phyloP scores from a whole-genome alignment of 2,797 vertebrate genomes.

The Arnoldichthys spilopterus region DNA sequence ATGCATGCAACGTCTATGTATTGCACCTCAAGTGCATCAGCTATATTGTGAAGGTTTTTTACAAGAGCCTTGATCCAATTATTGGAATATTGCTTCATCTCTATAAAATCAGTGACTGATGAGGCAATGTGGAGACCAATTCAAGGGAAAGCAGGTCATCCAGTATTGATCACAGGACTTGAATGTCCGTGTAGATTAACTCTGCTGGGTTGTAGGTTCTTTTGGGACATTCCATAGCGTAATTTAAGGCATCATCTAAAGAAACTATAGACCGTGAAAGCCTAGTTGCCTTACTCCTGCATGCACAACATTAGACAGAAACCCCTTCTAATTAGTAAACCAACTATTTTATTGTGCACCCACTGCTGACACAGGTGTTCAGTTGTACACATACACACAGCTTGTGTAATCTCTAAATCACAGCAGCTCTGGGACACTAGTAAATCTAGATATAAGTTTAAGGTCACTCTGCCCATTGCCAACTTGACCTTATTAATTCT shows the following conservation, averaged over 20 bases:
- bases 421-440: too few species aligned
- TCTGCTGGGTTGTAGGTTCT: conserved; percentile 19
- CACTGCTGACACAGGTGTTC: too few species aligned
- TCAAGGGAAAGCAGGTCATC: conserved; percentile 21
- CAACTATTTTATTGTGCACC: too few species aligned
- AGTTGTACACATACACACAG: too few species aligned
- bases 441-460: too few species aligned
- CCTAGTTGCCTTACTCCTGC: too few species aligned
- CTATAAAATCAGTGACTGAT: conserved; percentile 45
- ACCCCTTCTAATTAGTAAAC: too few species aligned
- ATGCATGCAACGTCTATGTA: conserved; percentile 32
- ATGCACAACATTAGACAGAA: too few species aligned
- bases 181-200: neutral
- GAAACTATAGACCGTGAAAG: too few species aligned
- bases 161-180: conserved; percentile 37
- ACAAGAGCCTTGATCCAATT: conserved; percentile 46
- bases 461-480: too few species aligned
- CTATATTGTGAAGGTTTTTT: conserved; percentile 45
- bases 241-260: neutral
- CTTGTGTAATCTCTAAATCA: too few species aligned
- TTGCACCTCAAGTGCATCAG: conserved; percentile 24
- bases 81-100: conserved; percentile 49
- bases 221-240: neutral
- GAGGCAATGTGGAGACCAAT: conserved; percentile 36
- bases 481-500: too few species aligned